A percentile compares a stretch with the other conserved stretches of the same genome.
phyloP scores from a whole-genome alignment of 2,888 invertebrate genomes.

The Saturnia japonica region DNA sequence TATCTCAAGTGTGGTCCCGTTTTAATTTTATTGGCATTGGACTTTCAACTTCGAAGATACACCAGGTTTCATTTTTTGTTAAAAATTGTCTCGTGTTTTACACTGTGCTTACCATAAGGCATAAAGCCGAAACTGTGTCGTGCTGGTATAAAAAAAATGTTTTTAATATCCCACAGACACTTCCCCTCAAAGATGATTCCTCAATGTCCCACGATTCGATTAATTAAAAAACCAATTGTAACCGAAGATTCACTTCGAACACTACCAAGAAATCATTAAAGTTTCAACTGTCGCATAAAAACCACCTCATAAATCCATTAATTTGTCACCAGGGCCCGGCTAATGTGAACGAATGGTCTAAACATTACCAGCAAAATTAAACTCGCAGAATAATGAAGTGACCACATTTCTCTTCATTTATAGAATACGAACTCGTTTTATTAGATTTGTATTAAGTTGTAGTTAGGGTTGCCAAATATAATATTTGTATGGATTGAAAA shows the following conservation, averaged over 20 bases:
- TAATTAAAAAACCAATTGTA: slow-evolving; percentile 10
- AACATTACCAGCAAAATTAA: slow-evolving; percentile 69
- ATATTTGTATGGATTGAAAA: not conserved
- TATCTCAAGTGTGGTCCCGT: no score
- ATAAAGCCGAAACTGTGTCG: no score
- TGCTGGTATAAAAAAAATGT: no score
- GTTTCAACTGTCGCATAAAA: slow-evolving; percentile 21
- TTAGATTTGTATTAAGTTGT: slow-evolving; percentile 62
- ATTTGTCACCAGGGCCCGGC: slow-evolving; percentile 58
- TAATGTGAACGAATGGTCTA: slow-evolving; percentile 74
- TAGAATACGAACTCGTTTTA: slow-evolving; percentile 52
- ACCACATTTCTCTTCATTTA: slow-evolving; percentile 76
- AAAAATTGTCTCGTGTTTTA: no score
- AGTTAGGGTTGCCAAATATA: slow-evolving; percentile 34
- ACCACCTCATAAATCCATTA: slow-evolving; percentile 32
- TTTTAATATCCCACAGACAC: no score
- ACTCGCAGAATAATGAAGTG: slow-evolving; percentile 73
- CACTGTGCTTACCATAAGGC: no score
- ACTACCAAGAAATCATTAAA: slow-evolving; percentile 13
- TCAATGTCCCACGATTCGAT: not conserved
- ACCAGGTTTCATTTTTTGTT: no score
- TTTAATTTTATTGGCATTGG: no score
- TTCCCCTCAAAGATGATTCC: not conserved
- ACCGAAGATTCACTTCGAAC: not conserved
- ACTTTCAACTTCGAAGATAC: no score